Evolutionary conservation across 2,888 invertebrate species (phyloP).

Genomic region (Dione juno): DNA sequence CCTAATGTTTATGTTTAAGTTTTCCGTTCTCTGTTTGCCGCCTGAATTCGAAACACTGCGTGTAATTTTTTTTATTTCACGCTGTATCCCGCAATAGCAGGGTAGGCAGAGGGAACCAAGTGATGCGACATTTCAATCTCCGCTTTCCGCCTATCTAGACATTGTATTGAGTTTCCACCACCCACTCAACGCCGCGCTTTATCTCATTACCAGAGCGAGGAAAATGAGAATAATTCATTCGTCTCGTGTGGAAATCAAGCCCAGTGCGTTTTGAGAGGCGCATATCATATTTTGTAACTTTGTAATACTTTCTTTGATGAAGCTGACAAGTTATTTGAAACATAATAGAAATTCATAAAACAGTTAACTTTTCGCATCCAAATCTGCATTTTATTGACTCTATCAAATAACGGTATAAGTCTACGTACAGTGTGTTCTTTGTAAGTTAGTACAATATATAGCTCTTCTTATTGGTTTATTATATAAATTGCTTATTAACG

Average conservation of each 20-base stretch:
- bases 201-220: no score
- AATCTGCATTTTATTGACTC: constrained; percentile 34
- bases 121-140: no score
- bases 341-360: constrained; percentile 25
- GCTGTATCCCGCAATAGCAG: no score
- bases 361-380: constrained; percentile 35
- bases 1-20: no score
- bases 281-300: not conserved
- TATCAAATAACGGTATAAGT: constrained; percentile 34
- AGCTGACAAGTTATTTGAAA: constrained; percentile 16
- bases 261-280: not conserved
- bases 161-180: no score
- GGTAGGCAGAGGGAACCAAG: no score
- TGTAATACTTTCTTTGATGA: not conserved
- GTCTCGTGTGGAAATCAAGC: not conserved
- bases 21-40: no score
- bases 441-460: constrained; percentile 11
- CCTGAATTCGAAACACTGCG: no score
- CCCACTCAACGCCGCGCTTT: no score
- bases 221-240: no score
- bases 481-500: not conserved
- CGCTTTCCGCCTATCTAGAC: no score
- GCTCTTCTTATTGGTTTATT: constrained; percentile 15
- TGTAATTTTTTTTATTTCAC: no score
- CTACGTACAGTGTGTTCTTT: constrained; percentile 19